phyloP scores from a whole-genome alignment of 2,888 invertebrate genomes.

The Parapristionchus giblindavisi region DNA sequence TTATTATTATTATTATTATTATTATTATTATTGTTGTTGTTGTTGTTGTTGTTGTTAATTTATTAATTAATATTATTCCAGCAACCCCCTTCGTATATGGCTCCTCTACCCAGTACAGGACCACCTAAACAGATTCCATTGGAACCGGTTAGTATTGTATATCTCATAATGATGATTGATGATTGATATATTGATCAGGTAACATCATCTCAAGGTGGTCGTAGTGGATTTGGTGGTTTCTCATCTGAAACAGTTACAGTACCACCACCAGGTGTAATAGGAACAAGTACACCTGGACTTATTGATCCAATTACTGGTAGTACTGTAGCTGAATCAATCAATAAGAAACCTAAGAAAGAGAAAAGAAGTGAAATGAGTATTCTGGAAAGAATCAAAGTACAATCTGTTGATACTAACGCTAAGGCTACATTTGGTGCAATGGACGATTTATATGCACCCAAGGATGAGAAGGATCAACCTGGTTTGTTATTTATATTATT shows the following conservation, averaged over 20 bases:
- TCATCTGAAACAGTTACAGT: slow-evolving; percentile 35
- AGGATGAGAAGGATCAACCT: slow-evolving; percentile 21
- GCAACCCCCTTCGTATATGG: not conserved
- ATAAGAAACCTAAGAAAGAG: slow-evolving; percentile 37
- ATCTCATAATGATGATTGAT: not conserved
- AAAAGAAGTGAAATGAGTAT: slow-evolving; percentile 45
- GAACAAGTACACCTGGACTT: slow-evolving; percentile 10
- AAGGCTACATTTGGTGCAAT: slow-evolving; percentile 49
- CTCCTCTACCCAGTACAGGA: slow-evolving; percentile 10
- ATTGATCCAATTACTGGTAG: slow-evolving; percentile 11
- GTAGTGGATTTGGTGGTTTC: slow-evolving; percentile 32
- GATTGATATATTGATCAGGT: not conserved
- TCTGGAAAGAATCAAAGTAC: slow-evolving; percentile 51
- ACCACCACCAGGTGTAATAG: slow-evolving; percentile 22
- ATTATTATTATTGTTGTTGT: no score
- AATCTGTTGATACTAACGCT: slow-evolving; percentile 39
- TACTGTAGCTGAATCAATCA: not conserved
- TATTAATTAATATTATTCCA: not conserved
- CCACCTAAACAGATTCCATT: slow-evolving; percentile 3
- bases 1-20: no score
- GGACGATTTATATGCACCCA: slow-evolving; percentile 6
- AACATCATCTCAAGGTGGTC: not conserved
- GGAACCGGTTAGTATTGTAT: slow-evolving; percentile 1
- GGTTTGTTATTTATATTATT: not conserved
- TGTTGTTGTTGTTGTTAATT: no score